phyloP scores from a whole-genome alignment of 2,797 vertebrate genomes.

The Antrozous pallidus region DNA sequence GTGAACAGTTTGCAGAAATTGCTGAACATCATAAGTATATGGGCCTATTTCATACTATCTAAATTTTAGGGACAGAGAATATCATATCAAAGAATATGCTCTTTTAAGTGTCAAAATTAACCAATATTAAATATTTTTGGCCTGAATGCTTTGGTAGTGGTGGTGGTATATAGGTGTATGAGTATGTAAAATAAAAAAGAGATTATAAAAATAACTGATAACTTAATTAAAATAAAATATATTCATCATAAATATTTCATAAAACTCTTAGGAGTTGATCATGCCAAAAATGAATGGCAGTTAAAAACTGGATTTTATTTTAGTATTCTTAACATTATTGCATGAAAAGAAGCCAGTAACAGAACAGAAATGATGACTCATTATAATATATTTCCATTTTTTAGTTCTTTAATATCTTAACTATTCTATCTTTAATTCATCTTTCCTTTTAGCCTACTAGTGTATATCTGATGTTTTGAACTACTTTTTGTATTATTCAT shows the following conservation, averaged over 20 bases:
- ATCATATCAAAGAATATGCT: constrained; percentile 22
- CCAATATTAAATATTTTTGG: constrained; percentile 31
- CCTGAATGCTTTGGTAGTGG: background rate
- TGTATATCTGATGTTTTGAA: constrained; percentile 25
- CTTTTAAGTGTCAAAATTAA: constrained; percentile 42
- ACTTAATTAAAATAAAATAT: constrained; percentile 36
- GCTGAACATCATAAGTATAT: constrained; percentile 48
- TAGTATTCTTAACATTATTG: background rate
- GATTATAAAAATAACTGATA: background rate
- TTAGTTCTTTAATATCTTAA: constrained; percentile 49
- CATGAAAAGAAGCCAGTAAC: background rate
- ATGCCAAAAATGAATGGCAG: background rate
- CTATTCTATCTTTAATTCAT: constrained; percentile 40
- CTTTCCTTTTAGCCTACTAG: constrained; percentile 41
- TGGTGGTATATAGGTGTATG: background rate
- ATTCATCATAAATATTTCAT: constrained; percentile 25
- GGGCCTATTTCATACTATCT: constrained; percentile 22
- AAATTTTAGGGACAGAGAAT: constrained; percentile 43
- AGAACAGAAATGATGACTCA: constrained; percentile 3
- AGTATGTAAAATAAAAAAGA: constrained; percentile 18
- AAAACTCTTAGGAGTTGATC: background rate
- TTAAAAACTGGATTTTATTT: constrained; percentile 24
- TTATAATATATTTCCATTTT: background rate
- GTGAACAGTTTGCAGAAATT: constrained; percentile 59
- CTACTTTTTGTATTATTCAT: constrained; percentile 22